Percentiles rank a stretch among this genome's conserved stretches.
Evolutionary conservation across 2,888 invertebrate genomes (phyloP).

Genomic region (Ashinkailepas kermadecensis): DNA sequence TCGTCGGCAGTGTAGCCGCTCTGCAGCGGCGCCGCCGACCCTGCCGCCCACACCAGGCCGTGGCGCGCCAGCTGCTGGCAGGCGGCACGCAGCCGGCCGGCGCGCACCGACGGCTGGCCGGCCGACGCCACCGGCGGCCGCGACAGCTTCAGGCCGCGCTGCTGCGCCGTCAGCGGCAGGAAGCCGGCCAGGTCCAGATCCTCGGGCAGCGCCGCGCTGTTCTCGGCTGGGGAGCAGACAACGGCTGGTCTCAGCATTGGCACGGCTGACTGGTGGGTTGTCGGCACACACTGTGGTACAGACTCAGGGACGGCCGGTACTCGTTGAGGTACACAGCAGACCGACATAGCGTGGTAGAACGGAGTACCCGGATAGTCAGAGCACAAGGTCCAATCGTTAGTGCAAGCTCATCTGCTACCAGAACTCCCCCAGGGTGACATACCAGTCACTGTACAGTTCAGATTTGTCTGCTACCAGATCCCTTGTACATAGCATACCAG

Average conservation of each 20-base stretch:
- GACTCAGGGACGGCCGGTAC: too few species aligned
- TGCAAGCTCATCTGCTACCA: too few species aligned
- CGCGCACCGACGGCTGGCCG: neutral
- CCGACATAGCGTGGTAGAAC: too few species aligned
- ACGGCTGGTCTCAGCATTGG: neutral
- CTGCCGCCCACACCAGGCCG: neutral
- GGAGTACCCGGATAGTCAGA: too few species aligned
- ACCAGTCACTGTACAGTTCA: too few species aligned
- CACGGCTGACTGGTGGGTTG: too few species aligned
- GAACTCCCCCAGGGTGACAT: too few species aligned
- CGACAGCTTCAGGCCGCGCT: neutral
- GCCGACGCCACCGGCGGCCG: neutral
- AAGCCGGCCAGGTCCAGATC: slow-evolving; percentile 74
- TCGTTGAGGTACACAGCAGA: too few species aligned
- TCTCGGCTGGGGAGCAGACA: neutral
- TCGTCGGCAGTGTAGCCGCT: neutral
- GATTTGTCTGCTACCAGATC: too few species aligned
- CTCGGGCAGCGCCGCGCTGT: slow-evolving; percentile 57
- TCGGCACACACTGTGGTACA: too few species aligned
- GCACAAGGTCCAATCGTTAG: too few species aligned
- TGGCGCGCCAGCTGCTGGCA: neutral
- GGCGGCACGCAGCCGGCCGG: neutral
- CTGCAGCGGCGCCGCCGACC: neutral
- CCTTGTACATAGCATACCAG: too few species aligned
- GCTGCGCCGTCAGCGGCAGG: slow-evolving; percentile 54